Conservation (phyloP, 1,140 invertebrate species). For the Reticulitermes speratus region DNA sequence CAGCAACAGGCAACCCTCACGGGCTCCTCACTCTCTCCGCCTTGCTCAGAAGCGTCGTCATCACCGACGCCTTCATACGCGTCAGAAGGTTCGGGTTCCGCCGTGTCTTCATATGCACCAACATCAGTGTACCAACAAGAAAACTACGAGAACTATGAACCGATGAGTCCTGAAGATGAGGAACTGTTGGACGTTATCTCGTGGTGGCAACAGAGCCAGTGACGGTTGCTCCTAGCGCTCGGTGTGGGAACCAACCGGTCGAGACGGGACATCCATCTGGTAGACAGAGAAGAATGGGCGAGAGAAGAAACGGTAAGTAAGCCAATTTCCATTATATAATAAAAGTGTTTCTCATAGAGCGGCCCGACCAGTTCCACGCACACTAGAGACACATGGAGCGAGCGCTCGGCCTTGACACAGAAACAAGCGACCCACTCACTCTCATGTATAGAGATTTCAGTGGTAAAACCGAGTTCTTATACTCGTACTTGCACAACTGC, state of each 20-base stretch:
- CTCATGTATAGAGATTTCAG: background rate
- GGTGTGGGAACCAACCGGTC: background rate
- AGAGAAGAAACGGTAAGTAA: background rate
- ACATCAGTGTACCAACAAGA: slow-evolving; percentile 58
- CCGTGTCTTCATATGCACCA: slow-evolving; percentile 52
- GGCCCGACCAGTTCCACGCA: background rate
- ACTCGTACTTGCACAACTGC: background rate
- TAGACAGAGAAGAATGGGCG: background rate
- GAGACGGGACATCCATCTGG: slow-evolving; percentile 2
- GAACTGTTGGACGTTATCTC: slow-evolving; percentile 85
- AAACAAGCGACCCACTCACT: background rate
- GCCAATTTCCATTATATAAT: slow-evolving; percentile 19
- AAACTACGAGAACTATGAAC: slow-evolving; percentile 72
- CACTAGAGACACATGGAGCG: background rate
- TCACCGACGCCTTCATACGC: slow-evolving; percentile 79
- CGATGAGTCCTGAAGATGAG: slow-evolving; percentile 85
- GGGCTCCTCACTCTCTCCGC: slow-evolving; percentile 50
- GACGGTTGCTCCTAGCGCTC: slow-evolving; percentile 33
- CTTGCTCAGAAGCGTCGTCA: slow-evolving; percentile 65
- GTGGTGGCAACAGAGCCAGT: slow-evolving; percentile 74
- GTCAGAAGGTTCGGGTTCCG: slow-evolving; percentile 65
- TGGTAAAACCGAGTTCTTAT: background rate
- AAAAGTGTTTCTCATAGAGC: slow-evolving; percentile 9
- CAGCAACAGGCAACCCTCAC: slow-evolving; percentile 46
- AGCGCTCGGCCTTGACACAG: background rate